Evolutionary conservation across 2,888 invertebrate species (phyloP), one percentile per base, ranked within the genome.

Genomic region (Macaria notata): DNA sequence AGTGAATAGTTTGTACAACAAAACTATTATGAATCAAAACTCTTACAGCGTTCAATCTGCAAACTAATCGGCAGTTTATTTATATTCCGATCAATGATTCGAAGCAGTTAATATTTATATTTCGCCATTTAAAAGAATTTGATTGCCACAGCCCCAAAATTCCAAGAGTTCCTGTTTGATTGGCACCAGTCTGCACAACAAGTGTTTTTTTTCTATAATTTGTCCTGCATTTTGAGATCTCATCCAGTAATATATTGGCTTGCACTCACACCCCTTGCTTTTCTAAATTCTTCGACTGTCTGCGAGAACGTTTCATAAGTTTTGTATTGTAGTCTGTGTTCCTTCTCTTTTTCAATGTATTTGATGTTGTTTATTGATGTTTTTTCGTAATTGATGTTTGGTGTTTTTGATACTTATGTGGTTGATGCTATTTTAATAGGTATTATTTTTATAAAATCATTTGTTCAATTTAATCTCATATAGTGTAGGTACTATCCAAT

Each of bases 261-360:
- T 89, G 89, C 88, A 88, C 89, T 86, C 66, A 84, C 86, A 84
- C 81, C 73, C 78, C 75, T 86, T 88, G 87, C 89, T 88, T 59
- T 54, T 57, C 63, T 63, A 61, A 63, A 68, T 66, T 69, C 66
- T 75, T 77, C 73, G 69, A 66, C 65, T 70, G 4, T 36, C 33
- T 76, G 69, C 70, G 67, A 66, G 64, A 60, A 65, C 63, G 80
- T 77, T 83, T 83, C 80, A 73, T 75, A 79, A 79, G 71, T 78
- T 77, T 72, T 79, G 78, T 87, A 78, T 79, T 79, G 83, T 91
- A 90, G 90, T 88, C 88, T 83, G 89, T 91, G 91, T 91, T 91
- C 91, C 71, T 90, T 91, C 91, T 91, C 91, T 91, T 89, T 88
- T 79, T 84, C 85, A 9, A 46, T 52, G 51, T 61, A 57, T 78